Evolutionary conservation across 2,888 invertebrate genomes (phyloP), one percentile per base, ranked within the genome.

Genomic region (Chloroclysta siterata): DNA sequence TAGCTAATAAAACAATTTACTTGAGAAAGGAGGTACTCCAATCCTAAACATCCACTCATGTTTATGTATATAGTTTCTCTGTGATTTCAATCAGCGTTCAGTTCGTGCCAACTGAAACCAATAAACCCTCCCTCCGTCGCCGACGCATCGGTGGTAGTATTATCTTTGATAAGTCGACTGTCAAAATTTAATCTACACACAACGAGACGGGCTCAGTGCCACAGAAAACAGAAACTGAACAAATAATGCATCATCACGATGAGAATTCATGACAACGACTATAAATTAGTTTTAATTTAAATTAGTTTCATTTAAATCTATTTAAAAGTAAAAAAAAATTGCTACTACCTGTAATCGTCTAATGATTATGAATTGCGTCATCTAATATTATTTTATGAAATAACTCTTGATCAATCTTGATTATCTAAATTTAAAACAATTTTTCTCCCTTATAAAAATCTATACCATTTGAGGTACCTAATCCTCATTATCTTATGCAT

Each of bases 81-180:
- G 68, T 63, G 62, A 65, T 60, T 66, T 66, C 63, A 68, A 62
- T 63, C 68, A 64, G 63, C 57, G 53, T 41, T 48, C 54, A 55
- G 58, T 60, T 66, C 50, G 64, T 63, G 60, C 60, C 63, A 63
- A 66, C 66, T 66, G 63, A 72, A 71, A 66, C 65, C 65, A 60
- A 67, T 68, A 76, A 65, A 68, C 72, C 72, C 52, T 63, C 65
- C 55, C 67, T 50, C 64, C 17, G 44, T 14, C 17, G 17, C 17
- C 29, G 64, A 74, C 72, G 68, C 70, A 68, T 66, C 67, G 57
- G 70, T 42, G 72, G 67, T 65, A 69, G 76, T 70, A 75, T 80
- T 80, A 81, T 81, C 81, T 80, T 79, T 79, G 79, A 80, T 80
- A 81, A 79, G 76, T 81, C 76, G 75, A 77, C 80, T 81, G 81